Evolutionary conservation across 2,797 vertebrate genomes (phyloP).

Genomic region (Melanotaenia trifasciata): DNA sequence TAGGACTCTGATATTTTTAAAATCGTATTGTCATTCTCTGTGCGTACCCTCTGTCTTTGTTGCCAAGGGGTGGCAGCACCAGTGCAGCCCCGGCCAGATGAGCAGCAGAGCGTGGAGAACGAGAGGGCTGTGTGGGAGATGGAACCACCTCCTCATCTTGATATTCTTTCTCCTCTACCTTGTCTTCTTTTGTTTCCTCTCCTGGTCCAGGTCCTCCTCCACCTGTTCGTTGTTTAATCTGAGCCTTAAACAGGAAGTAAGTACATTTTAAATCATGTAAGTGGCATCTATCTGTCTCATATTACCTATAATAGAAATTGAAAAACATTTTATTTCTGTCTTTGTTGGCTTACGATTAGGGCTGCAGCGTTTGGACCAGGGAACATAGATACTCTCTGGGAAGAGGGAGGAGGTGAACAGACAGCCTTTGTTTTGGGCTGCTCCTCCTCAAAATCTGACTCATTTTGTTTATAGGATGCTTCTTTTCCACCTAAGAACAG

Average conservation of each 20-base stretch:
- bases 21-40: neutral
- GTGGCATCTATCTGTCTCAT: neutral
- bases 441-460: constrained; percentile 73
- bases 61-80: constrained; percentile 83
- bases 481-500: constrained; percentile 48
- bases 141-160: constrained; percentile 58
- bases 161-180: constrained; percentile 70
- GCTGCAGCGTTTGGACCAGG: constrained; percentile 85
- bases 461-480: constrained; percentile 25
- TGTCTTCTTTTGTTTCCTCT: constrained; percentile 66
- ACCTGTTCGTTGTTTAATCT: constrained; percentile 81
- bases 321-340: neutral
- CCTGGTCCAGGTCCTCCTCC: constrained; percentile 42
- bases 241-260: constrained; percentile 79
- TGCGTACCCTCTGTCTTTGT: constrained; percentile 84
- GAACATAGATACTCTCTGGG: constrained; percentile 84
- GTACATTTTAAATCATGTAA: constrained; percentile 5
- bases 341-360: constrained; percentile 83
- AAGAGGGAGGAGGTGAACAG: constrained; percentile 46
- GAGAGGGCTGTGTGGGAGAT: constrained; percentile 71
- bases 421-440: constrained; percentile 45
- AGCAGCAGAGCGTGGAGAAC: constrained; percentile 76
- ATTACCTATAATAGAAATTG: neutral
- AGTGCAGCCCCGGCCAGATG: constrained; percentile 77
- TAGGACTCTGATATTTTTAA: neutral